phyloP scores from a whole-genome alignment of 1,140 invertebrate species.

The Diprion similis region DNA sequence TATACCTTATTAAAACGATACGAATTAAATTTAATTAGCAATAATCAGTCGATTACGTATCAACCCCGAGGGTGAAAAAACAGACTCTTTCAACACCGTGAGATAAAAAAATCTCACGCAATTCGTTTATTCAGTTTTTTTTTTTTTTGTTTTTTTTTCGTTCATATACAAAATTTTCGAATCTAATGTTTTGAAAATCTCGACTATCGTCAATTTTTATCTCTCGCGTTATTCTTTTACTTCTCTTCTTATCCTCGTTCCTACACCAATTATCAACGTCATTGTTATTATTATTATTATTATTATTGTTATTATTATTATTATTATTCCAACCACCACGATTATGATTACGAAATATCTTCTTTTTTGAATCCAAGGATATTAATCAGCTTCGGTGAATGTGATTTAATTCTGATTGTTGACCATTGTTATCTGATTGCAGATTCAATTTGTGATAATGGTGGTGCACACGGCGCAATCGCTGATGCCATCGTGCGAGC shows the following conservation, averaged over 20 bases:
- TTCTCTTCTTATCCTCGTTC: too few relatives aligned
- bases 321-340: too few relatives aligned
- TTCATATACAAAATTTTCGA: neutral
- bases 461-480: slow-evolving; percentile 63
- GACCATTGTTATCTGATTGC: slow-evolving; percentile 45
- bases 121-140: neutral
- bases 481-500: slow-evolving; percentile 64
- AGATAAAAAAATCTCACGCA: slow-evolving; percentile 43
- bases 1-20: too few relatives aligned
- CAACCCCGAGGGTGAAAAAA: too few relatives aligned
- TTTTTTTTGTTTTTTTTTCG: neutral
- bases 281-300: too few relatives aligned
- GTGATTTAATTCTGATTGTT: neutral
- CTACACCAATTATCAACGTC: too few relatives aligned
- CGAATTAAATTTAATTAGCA: too few relatives aligned
- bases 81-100: slow-evolving; percentile 24
- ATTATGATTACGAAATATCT: neutral
- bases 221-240: slow-evolving; percentile 26
- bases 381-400: neutral
- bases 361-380: neutral
- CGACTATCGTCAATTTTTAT: slow-evolving; percentile 36
- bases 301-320: too few relatives aligned
- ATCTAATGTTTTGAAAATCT: slow-evolving; percentile 32
- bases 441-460: slow-evolving; percentile 73
- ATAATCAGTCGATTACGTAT: too few relatives aligned